Evolutionary conservation across 2,797 vertebrate species (phyloP).

Genomic region (Selene dorsalis): DNA sequence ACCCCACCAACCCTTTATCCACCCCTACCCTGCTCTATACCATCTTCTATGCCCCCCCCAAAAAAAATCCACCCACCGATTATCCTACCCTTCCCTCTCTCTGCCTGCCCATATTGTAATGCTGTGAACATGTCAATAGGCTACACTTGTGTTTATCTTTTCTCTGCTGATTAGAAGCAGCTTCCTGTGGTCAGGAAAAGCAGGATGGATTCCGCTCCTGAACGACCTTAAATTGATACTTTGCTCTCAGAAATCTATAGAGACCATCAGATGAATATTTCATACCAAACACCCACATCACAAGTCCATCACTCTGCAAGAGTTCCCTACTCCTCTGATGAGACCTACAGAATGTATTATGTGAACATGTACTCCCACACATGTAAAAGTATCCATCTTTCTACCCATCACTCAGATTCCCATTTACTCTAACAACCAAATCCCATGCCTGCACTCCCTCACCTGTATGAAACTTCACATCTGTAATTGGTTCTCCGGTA

Average conservation of each 20-base stretch:
- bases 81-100: background rate
- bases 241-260: constrained; percentile 60
- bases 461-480: constrained; percentile 22
- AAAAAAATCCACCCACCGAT: background rate
- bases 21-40: no score
- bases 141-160: background rate
- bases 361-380: constrained; percentile 10
- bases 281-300: constrained; percentile 48
- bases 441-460: constrained; percentile 16
- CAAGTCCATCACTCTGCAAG: constrained; percentile 35
- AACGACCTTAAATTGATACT: constrained; percentile 55
- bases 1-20: background rate
- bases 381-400: background rate
- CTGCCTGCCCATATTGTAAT: background rate
- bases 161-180: constrained; percentile 9
- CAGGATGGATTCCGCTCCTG: constrained; percentile 28
- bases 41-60: background rate
- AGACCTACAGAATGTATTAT: constrained; percentile 15
- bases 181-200: constrained; percentile 24
- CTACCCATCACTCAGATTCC: background rate
- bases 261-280: constrained; percentile 69
- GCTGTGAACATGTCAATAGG: background rate
- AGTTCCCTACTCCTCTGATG: constrained; percentile 34
- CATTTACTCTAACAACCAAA: background rate
- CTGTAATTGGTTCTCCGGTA: constrained; percentile 54